A percentile compares a stretch with the other conserved stretches of the same genome.
phyloP scores from a whole-genome alignment of 2,113 vertebrate genomes.

The Cebidichthys violaceus region DNA sequence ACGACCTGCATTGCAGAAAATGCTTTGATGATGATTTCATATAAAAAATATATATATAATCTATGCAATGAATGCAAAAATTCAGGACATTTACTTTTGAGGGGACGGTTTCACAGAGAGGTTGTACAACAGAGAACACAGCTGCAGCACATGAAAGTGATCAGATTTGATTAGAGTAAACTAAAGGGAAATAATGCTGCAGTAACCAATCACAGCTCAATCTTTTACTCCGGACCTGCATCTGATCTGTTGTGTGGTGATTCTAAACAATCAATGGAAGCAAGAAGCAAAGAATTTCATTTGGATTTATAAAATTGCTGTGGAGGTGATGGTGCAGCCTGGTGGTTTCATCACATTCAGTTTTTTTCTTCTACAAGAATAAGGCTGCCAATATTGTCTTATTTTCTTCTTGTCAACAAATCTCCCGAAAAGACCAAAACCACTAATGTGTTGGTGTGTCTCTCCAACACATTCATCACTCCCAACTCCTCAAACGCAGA shows the following conservation, averaged over 20 bases:
- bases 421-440: neutral
- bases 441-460: neutral
- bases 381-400: neutral
- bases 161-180: neutral
- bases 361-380: neutral
- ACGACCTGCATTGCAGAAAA: constrained; percentile 39
- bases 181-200: neutral
- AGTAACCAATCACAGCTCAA: neutral
- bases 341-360: neutral
- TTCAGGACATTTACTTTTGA: neutral
- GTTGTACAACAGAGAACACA: neutral
- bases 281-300: neutral
- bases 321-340: neutral
- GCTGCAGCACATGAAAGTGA: neutral
- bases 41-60: neutral
- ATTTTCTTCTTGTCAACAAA: neutral
- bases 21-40: constrained; percentile 15
- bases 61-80: neutral
- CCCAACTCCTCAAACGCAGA: neutral
- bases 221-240: constrained; percentile 7
- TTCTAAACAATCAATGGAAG: neutral
- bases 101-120: neutral
- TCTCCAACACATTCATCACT: neutral
- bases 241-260: neutral
- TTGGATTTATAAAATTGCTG: neutral